Conservation (phyloP, 2,797 vertebrate genomes). For the Danio choprae region DNA sequence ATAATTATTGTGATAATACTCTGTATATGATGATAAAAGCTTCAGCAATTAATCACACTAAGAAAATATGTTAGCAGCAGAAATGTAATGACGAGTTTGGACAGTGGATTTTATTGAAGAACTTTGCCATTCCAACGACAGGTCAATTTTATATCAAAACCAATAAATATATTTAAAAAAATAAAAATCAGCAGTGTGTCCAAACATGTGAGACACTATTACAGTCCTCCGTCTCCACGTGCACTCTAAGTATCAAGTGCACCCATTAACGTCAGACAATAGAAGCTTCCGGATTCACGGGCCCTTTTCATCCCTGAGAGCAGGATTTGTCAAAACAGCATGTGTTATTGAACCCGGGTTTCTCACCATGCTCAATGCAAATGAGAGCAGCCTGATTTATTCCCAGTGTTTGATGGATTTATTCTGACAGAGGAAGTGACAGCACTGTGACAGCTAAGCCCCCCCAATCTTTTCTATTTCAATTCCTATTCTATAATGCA, state of each 20-base stretch:
- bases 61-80: too few relatives aligned
- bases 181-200: background rate
- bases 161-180: background rate
- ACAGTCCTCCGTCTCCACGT: constrained; percentile 14
- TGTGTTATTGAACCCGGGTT: constrained; percentile 45
- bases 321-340: constrained; percentile 55
- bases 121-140: background rate
- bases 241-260: constrained; percentile 21
- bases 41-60: too few relatives aligned
- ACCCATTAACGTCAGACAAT: constrained; percentile 43
- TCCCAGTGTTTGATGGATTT: constrained; percentile 78
- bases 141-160: background rate
- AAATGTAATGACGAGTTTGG: too few relatives aligned
- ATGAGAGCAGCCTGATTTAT: constrained; percentile 74
- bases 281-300: constrained; percentile 49
- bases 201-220: background rate
- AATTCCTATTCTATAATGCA: constrained; percentile 67
- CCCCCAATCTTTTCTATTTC: constrained; percentile 61
- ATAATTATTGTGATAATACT: too few relatives aligned
- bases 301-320: constrained; percentile 49
- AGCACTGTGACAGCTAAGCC: constrained; percentile 75
- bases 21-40: too few relatives aligned
- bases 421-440: constrained; percentile 81
- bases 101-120: background rate
- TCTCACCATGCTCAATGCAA: constrained; percentile 74